Base-by-base conservation (phyloP, 2,113 vertebrate species). In the Thermophis baileyi region DNA sequence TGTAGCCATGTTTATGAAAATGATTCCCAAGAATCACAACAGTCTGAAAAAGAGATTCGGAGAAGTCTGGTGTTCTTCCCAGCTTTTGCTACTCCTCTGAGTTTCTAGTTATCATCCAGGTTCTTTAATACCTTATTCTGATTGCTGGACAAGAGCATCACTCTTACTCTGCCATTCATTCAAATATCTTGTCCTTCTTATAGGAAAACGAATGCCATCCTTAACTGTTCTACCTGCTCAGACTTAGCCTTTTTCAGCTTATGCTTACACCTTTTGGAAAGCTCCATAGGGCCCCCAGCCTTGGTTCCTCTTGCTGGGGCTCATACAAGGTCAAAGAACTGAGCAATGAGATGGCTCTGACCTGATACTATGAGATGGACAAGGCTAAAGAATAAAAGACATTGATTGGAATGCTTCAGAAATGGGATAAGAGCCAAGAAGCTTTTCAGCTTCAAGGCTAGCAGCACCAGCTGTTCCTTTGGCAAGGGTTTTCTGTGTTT, bases 391-490 rank as follows among this genome's bases (percentile, higher is more conserved):
- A 91, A 12, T n/a, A 55, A 1, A 91, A 81, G 5, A 11, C 18
- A 20, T 2, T 14, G 69, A 60, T 90, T 49, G 89, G 46, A 54
- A 93, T 27, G 50, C 74, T 60, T 86, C 46, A 40, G 74, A 86
- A 50, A 90, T 60, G 88, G 74, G 88, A 57, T 20, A 27, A 27
- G 53, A 93, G 88, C 88, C 92, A 90, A 60, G 25, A 51, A 93
- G 74, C 74, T 47, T 86, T 90, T 93, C 89, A 90, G 46, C n/a
- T 93, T 55, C 88, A 86, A 90, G 53, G 74, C 88, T 90, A 54
- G 86, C 50, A 93, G 88, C 46, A 86, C 88, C 92, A 93, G 92
- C 88, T 89, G 88, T 81, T 85, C 88, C 69, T 89, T 93, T 93
- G 88, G 88, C 92, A 93, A 57, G 44, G 30, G 4, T 46, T 85